A percentile compares a stretch with the other conserved stretches of the same genome.
phyloP scores from a whole-genome alignment of 2,797 vertebrate genomes.

The Cuniculus paca region DNA sequence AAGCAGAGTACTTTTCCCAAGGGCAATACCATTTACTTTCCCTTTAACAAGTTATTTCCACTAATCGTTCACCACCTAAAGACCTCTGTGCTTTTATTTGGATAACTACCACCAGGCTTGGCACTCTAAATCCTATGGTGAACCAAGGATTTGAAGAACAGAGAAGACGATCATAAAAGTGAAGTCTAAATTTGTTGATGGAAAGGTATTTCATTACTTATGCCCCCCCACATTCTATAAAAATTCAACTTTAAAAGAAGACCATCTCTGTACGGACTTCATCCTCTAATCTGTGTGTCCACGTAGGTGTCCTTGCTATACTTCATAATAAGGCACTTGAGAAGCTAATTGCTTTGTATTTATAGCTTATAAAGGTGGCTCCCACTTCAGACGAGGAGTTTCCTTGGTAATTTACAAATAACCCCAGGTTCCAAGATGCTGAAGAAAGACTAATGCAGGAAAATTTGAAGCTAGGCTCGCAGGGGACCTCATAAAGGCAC shows the following conservation, averaged over 20 bases:
- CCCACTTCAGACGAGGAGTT: conserved; percentile 84
- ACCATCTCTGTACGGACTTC: not conserved
- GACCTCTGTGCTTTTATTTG: not conserved
- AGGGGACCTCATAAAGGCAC: conserved; percentile 87
- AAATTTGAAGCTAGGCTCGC: conserved; percentile 85
- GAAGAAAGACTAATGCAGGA: conserved; percentile 84
- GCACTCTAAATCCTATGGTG: not conserved
- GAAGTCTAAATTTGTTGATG: not conserved
- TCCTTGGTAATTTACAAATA: conserved; percentile 87
- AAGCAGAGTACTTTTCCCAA: not conserved
- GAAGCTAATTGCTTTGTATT: conserved; percentile 88
- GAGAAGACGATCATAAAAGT: not conserved
- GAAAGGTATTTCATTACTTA: not conserved
- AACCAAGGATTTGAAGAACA: not conserved
- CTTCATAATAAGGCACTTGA: conserved; percentile 79
- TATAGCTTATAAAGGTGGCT: conserved; percentile 86
- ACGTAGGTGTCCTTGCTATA: conserved; percentile 28
- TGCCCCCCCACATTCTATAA: not conserved
- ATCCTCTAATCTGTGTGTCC: conserved; percentile 53
- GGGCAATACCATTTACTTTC: no score
- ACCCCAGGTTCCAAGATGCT: conserved; percentile 87
- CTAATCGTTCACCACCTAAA: not conserved
- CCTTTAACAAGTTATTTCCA: not conserved
- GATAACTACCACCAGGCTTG: no score
- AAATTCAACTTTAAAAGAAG: conserved; percentile 19